Conservation (phyloP, 2,888 invertebrate species). For the Chalcosyrphus nemorum region DNA sequence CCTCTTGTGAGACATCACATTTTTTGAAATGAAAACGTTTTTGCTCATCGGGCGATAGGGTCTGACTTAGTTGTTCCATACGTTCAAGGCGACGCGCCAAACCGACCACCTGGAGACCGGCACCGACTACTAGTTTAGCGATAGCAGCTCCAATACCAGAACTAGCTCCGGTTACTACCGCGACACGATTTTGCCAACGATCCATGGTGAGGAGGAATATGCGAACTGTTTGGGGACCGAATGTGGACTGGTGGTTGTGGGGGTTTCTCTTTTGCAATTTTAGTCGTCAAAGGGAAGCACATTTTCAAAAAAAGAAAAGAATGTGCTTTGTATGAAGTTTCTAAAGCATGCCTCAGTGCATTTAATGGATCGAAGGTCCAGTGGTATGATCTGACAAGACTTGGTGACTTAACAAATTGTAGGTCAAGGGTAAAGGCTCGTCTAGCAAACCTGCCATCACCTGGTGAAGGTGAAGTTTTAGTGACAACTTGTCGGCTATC, state of each 20-base stretch:
- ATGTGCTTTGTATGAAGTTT: not conserved
- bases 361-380: too few species aligned
- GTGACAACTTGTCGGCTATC: too few species aligned
- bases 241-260: not conserved
- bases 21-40: conserved; percentile 49
- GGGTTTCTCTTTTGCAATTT: not conserved
- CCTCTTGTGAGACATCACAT: conserved; percentile 82
- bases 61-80: conserved; percentile 54
- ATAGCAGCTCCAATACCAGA: conserved; percentile 83
- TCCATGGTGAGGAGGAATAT: conserved; percentile 78
- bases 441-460: too few species aligned
- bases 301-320: not conserved
- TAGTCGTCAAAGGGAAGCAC: not conserved
- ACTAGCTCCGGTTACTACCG: conserved; percentile 85
- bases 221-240: not conserved
- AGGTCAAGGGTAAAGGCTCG: too few species aligned
- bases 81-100: conserved; percentile 81
- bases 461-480: too few species aligned
- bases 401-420: too few species aligned
- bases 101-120: conserved; percentile 83
- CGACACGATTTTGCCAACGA: conserved; percentile 84
- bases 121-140: conserved; percentile 79
- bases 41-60: conserved; percentile 41
- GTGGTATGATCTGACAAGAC: too few species aligned
- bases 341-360: too few species aligned